phyloP scores from a whole-genome alignment of 2,888 invertebrate genomes.

The Julus scandinavius region DNA sequence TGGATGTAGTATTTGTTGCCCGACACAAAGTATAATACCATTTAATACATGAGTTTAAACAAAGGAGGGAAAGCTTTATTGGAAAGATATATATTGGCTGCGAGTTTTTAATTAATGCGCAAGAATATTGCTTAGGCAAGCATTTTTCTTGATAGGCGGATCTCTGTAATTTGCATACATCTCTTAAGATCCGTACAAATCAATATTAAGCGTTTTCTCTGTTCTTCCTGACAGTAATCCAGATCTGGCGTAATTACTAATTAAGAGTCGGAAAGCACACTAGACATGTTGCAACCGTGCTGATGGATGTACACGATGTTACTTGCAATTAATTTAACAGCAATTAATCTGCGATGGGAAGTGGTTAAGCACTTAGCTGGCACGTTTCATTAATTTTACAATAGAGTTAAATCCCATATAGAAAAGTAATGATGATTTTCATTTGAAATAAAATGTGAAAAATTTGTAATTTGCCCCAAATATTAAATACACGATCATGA shows the following conservation, averaged over 20 bases:
- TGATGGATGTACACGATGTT: conserved; percentile 38
- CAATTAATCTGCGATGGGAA: conserved; percentile 45
- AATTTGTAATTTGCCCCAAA: neutral
- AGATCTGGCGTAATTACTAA: conserved; percentile 47
- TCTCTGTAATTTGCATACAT: conserved; percentile 1
- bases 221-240: conserved; percentile 28
- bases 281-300: conserved; percentile 32
- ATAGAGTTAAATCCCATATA: neutral
- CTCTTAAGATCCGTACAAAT: conserved; percentile 15
- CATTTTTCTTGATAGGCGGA: conserved; percentile 26
- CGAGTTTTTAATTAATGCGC: conserved; percentile 13
- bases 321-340: conserved; percentile 45
- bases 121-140: neutral
- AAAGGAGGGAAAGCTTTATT: neutral
- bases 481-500: neutral
- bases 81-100: neutral
- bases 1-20: neutral
- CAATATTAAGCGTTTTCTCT: conserved; percentile 38
- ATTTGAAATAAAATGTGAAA: neutral
- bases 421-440: neutral
- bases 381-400: conserved; percentile 20
- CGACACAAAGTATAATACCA: neutral
- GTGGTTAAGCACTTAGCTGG: conserved; percentile 40
- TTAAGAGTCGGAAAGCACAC: conserved; percentile 36
- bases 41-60: neutral